phyloP scores from a whole-genome alignment of 2,888 invertebrate species.

The Falcaria lacertinaria region DNA sequence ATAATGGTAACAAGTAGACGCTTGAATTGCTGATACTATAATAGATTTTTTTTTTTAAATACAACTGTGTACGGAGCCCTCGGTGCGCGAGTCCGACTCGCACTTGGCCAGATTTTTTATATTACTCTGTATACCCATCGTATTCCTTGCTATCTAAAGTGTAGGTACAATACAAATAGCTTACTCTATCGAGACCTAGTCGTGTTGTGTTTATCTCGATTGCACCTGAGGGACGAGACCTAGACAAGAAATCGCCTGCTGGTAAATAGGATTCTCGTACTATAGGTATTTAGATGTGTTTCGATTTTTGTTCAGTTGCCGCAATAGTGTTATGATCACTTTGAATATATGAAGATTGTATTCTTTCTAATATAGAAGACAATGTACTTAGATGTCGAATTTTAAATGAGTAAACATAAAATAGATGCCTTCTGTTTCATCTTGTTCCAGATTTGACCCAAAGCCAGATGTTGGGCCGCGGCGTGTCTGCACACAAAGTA shows the following conservation, averaged over 20 bases:
- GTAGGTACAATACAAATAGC: neutral
- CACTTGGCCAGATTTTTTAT: no score
- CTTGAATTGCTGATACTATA: no score
- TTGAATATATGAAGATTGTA: no score
- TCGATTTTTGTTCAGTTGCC: neutral
- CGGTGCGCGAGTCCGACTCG: no score
- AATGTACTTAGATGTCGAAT: no score
- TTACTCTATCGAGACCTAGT: neutral
- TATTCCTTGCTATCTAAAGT: neutral
- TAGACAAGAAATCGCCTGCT: neutral
- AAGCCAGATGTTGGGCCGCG: constrained; percentile 68
- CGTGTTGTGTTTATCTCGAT: neutral
- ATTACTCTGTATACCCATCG: no score
- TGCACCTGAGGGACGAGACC: neutral
- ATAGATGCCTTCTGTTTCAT: neutral
- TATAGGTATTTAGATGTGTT: neutral
- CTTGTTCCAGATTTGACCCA: constrained; percentile 56
- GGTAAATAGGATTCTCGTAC: neutral
- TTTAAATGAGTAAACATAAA: no score
- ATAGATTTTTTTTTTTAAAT: no score
- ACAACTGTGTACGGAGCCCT: no score
- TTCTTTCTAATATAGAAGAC: neutral
- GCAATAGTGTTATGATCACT: neutral
- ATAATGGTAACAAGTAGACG: no score
- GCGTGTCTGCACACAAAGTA: constrained; percentile 64